Base-by-base conservation (phyloP, 2,888 invertebrate genomes). In the Drosophila nr. medialis region DNA sequence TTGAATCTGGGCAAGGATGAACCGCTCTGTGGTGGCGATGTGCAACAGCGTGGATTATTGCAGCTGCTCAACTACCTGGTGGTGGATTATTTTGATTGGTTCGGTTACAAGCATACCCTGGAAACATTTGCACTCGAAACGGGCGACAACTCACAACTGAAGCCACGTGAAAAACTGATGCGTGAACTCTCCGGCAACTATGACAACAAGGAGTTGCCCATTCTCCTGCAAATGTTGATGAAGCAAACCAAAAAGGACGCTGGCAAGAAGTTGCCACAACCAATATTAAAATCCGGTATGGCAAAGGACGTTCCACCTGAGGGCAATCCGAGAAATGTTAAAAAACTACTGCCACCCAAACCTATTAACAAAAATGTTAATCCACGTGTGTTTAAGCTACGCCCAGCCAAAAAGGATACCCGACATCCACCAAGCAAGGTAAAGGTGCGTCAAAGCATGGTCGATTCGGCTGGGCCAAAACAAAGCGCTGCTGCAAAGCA, bases 81-180 rank as follows among this genome's bases (percentile, higher is more conserved):
- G 10, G 82, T 92, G 68, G 93, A 93, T 64, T 93, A 92, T 64
- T 83, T 93, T 1, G 73, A 90, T 36, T 93, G 92, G 92, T 91
- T 88, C 58, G 90, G 91, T 42, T 92, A 89, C 49, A 89, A 89
- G n/a, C 93, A 93, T 71, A 81, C 93, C 4, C 78, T 89, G 21
- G 91, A 92, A 68, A 92, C 92, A 71, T 91, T 93, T 53, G 77
- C 90, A 1, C 80, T 91, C 66, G 93, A 93, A 67, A 90, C 89
- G n/a, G 91, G 89, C 7, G 79, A 72, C n/a, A 76, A 72, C n/a
- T 54, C 10, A 51, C 77, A 21, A 42, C 73, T 45, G 40, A 59
- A 27, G 42, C 36, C 80, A 32, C 90, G 92, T 4, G 70, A 76
- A 15, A 67, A 75, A 1, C 73, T 93, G 0, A 89, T 90, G 34